Evolutionary conservation across 2,797 vertebrate genomes (phyloP).

Genomic region (Karalla daura): DNA sequence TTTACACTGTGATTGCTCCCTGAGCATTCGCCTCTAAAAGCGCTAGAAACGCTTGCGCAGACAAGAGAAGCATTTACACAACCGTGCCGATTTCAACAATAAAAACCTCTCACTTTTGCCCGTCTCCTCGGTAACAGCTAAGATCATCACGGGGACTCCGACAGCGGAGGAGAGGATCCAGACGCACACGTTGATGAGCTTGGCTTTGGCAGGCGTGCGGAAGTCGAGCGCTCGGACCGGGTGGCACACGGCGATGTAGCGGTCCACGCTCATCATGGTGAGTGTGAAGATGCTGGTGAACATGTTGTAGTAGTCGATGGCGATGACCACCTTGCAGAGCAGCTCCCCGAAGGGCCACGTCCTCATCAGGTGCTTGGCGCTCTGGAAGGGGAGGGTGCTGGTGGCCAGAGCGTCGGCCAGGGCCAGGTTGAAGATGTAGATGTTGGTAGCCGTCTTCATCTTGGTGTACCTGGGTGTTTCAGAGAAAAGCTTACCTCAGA

Average conservation of each 20-base stretch:
- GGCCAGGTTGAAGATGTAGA: constrained; percentile 98
- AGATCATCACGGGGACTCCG: constrained; percentile 94
- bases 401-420: constrained; percentile 93
- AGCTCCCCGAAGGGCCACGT: constrained; percentile 95
- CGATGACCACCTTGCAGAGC: constrained; percentile 92
- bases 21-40: constrained; percentile 5
- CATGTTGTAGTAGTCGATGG: constrained; percentile 99
- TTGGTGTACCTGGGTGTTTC: constrained; percentile 90
- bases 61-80: neutral
- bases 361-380: constrained; percentile 94
- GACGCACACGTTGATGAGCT: constrained; percentile 95
- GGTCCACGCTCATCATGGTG: constrained; percentile 99
- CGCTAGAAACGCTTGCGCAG: neutral
- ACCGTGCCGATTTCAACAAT: neutral
- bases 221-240: constrained; percentile 94
- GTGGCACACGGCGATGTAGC: constrained; percentile 95
- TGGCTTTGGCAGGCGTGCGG: constrained; percentile 94
- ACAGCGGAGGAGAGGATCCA: constrained; percentile 95
- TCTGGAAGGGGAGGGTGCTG: constrained; percentile 97
- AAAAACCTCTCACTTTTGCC: constrained; percentile 60
- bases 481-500: constrained; percentile 2
- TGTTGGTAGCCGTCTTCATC: constrained; percentile 98
- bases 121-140: constrained; percentile 89
- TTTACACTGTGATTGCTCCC: constrained; percentile 9
- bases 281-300: constrained; percentile 99